A percentile compares a stretch with the other conserved stretches of the same genome.
Evolutionary conservation across 1,140 invertebrate species (phyloP).

Genomic region (Melanaphis sacchari): DNA sequence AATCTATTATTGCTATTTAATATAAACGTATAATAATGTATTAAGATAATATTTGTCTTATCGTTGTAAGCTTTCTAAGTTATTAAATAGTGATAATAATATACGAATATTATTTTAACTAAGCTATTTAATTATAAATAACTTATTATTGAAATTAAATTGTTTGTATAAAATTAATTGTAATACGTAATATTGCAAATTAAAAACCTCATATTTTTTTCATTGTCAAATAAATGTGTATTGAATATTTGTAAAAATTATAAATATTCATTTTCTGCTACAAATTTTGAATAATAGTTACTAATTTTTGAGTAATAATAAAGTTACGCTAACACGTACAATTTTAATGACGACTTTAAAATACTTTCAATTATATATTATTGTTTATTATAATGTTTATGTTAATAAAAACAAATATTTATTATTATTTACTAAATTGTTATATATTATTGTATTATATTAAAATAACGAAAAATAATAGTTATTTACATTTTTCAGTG

Average conservation of each 20-base stretch:
- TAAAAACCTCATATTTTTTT: neutral
- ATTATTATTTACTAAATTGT: neutral
- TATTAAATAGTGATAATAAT: neutral
- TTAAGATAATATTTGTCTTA: neutral
- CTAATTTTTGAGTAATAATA: neutral
- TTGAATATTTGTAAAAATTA: neutral
- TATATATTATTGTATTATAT: neutral
- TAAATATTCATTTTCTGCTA: neutral
- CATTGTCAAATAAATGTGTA: neutral
- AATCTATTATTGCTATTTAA: neutral
- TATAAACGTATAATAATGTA: neutral
- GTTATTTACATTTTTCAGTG: neutral
- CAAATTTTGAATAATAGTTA: neutral
- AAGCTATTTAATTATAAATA: neutral
- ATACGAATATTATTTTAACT: neutral
- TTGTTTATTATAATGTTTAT: neutral
- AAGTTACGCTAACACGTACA: neutral
- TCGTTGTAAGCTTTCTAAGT: neutral
- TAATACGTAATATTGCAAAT: neutral
- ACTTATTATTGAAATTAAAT: neutral
- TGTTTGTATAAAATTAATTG: neutral
- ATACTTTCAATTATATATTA: neutral
- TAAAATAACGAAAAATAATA: neutral
- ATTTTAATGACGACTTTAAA: neutral
- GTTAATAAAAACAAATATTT: neutral